A percentile compares a stretch with the other conserved stretches of the same genome.
Evolutionary conservation across 1,140 invertebrate genomes (phyloP).

Genomic region (Apis dorsata): DNA sequence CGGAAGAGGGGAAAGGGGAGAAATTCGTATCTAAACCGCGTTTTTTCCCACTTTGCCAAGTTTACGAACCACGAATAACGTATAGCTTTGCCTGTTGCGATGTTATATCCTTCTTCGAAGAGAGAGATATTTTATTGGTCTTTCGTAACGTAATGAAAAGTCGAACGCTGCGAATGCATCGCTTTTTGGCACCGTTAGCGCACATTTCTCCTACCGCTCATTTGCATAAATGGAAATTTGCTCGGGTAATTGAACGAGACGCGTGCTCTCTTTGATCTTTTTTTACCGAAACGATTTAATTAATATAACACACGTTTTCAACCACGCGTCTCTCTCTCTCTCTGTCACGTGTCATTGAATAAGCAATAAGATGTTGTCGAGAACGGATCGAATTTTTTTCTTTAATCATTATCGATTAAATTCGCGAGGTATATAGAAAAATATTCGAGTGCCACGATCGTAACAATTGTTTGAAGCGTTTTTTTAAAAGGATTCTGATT

Average conservation of each 20-base stretch:
- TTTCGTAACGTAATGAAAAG: background rate
- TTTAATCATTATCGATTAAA: too few species aligned
- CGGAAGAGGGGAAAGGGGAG: background rate
- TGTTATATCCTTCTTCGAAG: too few species aligned
- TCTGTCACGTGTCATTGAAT: background rate
- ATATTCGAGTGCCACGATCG: too few species aligned
- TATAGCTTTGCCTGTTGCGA: background rate
- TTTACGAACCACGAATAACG: conserved; percentile 37
- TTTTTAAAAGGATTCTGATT: too few species aligned
- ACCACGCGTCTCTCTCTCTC: background rate
- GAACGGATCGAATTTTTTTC: too few species aligned
- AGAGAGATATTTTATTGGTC: background rate
- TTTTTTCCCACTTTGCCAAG: conserved; percentile 40
- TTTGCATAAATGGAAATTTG: conserved; percentile 31
- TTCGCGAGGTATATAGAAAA: too few species aligned
- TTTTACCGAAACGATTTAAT: background rate
- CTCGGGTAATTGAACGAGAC: conserved; percentile 17
- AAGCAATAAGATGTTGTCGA: background rate
- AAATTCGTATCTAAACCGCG: background rate
- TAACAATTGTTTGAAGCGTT: too few species aligned
- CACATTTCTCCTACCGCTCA: background rate
- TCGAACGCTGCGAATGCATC: background rate
- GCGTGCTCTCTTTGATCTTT: background rate
- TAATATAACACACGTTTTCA: background rate
- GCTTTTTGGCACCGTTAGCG: background rate